Evolutionary conservation across 2,113 vertebrate species (phyloP).

Genomic region (Ochotona princeps): DNA sequence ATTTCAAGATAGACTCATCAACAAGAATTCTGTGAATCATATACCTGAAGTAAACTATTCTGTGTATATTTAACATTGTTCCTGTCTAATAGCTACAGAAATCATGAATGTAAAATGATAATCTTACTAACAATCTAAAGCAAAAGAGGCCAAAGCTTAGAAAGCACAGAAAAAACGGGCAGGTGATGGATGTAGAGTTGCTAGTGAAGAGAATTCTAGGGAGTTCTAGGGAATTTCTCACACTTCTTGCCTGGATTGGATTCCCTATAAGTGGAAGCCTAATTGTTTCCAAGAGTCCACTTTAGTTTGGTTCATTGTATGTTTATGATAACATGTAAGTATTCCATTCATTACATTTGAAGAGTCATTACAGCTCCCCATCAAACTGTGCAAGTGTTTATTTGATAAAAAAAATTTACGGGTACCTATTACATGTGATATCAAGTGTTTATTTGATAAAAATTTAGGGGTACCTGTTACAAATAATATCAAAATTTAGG

Average conservation of each 20-base stretch:
- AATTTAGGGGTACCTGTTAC: not conserved
- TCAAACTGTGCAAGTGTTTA: not conserved
- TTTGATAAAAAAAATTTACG: not conserved
- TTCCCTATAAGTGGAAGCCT: not conserved
- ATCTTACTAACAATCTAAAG: not conserved
- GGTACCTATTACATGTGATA: rapidly evolving
- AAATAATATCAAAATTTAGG: no score
- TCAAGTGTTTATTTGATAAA: not conserved
- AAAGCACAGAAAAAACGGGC: not conserved
- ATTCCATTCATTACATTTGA: not conserved
- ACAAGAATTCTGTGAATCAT: not conserved
- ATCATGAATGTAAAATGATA: not conserved
- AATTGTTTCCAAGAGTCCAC: not conserved
- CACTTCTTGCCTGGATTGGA: not conserved
- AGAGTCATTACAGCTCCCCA: not conserved
- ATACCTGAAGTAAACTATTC: not conserved
- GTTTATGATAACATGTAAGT: not conserved
- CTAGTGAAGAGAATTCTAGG: not conserved
- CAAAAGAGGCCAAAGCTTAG: not conserved
- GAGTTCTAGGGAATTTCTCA: not conserved
- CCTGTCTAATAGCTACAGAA: not conserved
- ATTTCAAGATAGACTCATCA: not conserved
- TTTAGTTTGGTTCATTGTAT: not conserved
- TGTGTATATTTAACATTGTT: not conserved
- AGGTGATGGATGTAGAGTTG: not conserved